Percentiles rank a stretch among this genome's conserved stretches.
Evolutionary conservation across 2,888 invertebrate genomes (phyloP).

Genomic region (Apodemia duryi): DNA sequence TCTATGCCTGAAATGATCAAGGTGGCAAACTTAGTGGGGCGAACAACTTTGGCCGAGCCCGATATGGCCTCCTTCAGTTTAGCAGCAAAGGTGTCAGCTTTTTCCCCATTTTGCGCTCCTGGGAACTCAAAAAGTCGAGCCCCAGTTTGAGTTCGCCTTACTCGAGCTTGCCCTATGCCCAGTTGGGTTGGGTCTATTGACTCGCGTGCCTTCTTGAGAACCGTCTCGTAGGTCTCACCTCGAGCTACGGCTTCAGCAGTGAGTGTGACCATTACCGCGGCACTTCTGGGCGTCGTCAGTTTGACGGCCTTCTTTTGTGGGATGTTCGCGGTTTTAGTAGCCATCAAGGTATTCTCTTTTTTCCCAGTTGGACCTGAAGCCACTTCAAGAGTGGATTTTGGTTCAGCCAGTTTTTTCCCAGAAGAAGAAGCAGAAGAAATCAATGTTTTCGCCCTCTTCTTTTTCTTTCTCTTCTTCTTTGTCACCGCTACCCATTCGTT

Average conservation of each 20-base stretch:
- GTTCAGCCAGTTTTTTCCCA: background rate
- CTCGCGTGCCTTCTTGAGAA: background rate
- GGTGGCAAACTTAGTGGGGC: too few species aligned
- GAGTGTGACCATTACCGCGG: background rate
- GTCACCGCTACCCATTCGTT: background rate
- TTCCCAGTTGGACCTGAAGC: background rate
- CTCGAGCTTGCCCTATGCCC: background rate
- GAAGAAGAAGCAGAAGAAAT: background rate
- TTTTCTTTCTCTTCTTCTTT: too few species aligned
- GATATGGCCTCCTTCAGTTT: too few species aligned
- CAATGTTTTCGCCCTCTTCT: background rate
- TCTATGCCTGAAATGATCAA: background rate
- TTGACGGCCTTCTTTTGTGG: background rate
- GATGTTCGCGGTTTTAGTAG: background rate
- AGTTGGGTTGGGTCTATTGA: background rate
- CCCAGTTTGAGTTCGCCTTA: slow-evolving; percentile 5
- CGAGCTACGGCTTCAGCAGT: background rate
- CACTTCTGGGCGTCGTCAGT: background rate
- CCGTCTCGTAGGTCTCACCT: background rate
- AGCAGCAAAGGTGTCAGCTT: slow-evolving; percentile 10
- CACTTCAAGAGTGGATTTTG: background rate
- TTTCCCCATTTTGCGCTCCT: background rate
- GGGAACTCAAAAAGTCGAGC: background rate
- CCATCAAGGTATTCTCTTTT: background rate
- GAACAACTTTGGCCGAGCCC: too few species aligned